These are phyloP conservation scores for Stegodyphus mimosarum DNA, from an alignment of 1,140 invertebrate genomes.

Conservation along the genomic window DNA sequence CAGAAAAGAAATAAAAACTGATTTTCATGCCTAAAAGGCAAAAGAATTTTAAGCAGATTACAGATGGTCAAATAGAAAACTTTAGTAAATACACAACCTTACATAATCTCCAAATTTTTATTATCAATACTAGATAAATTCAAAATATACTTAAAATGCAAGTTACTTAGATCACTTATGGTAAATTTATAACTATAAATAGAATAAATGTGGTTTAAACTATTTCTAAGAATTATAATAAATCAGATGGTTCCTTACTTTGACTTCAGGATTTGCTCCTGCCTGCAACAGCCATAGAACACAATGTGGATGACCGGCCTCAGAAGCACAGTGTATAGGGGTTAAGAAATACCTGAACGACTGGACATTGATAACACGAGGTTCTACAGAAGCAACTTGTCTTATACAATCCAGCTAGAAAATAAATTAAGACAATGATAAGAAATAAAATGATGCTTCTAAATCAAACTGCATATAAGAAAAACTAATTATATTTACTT, in stretches of 20 bases:
- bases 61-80: too few relatives aligned
- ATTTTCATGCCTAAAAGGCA: too few relatives aligned
- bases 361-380: slow-evolving; percentile 20
- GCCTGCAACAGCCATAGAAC: slow-evolving; percentile 46
- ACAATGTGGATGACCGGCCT: slow-evolving; percentile 29
- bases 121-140: too few relatives aligned
- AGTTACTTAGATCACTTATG: too few relatives aligned
- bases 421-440: background rate
- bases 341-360: slow-evolving; percentile 42
- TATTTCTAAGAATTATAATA: background rate
- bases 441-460: background rate
- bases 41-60: too few relatives aligned
- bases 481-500: too few relatives aligned
- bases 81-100: too few relatives aligned
- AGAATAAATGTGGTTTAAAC: background rate
- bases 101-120: too few relatives aligned
- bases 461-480: too few relatives aligned
- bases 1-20: too few relatives aligned
- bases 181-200: background rate
- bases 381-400: slow-evolving; percentile 32
- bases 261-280: slow-evolving; percentile 38
- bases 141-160: too few relatives aligned
- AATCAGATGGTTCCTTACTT: slow-evolving; percentile 27
- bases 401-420: slow-evolving; percentile 47
- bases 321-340: slow-evolving; percentile 29